Evolutionary conservation across 1,140 invertebrate genomes (phyloP).

Genomic region (Samia ricini): DNA sequence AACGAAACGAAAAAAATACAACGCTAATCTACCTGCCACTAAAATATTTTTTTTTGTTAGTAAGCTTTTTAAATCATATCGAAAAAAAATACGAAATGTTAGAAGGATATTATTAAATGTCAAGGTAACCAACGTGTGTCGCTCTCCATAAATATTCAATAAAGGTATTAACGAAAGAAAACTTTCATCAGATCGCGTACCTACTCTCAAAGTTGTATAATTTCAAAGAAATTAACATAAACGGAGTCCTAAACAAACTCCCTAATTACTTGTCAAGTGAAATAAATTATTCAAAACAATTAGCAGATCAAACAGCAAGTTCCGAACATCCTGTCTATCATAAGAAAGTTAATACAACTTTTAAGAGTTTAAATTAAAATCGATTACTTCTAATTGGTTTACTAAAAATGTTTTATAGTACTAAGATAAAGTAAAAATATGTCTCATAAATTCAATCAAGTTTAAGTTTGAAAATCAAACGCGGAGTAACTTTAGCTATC

Average conservation of each 20-base stretch:
- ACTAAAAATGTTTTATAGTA: not conserved
- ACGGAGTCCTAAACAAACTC: constrained; percentile 37
- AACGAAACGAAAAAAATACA: no score
- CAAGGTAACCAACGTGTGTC: not conserved
- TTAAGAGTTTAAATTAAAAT: constrained; percentile 1
- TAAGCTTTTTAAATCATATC: no score
- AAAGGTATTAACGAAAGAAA: constrained; percentile 31
- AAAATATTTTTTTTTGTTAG: no score
- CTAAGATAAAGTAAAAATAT: no score
- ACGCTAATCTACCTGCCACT: no score
- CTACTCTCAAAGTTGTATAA: constrained; percentile 37
- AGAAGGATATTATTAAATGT: not conserved
- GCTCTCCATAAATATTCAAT: constrained; percentile 34
- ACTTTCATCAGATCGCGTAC: constrained; percentile 38
- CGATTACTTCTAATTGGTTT: not conserved
- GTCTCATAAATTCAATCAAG: no score
- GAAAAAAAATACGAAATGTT: not conserved
- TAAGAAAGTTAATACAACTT: not conserved
- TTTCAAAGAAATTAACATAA: constrained; percentile 38
- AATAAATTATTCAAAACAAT: constrained; percentile 53
- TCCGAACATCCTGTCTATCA: constrained; percentile 1
- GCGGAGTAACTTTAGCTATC: no score
- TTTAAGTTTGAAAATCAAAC: no score
- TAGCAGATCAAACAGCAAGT: constrained; percentile 37
- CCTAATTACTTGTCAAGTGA: constrained; percentile 46